phyloP scores from a whole-genome alignment of 53 echinoderm and acorn worm species.

The Stichopus horrens region DNA sequence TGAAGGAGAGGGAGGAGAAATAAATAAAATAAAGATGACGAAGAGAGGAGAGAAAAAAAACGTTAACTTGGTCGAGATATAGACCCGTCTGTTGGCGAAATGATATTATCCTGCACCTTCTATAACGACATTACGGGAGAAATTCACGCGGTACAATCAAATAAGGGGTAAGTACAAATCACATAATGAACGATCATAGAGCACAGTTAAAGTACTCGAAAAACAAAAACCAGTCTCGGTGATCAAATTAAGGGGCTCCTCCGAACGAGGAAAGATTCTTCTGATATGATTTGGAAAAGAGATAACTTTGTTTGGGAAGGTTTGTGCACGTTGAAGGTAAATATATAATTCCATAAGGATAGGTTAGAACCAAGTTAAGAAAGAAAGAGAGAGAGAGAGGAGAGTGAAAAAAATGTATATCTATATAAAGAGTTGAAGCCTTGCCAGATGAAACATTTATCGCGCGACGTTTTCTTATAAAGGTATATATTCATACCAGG shows the following conservation, averaged over 20 bases:
- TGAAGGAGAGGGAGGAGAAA: slow-evolving; percentile 18
- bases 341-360: slow-evolving; percentile 52
- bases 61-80: slow-evolving; percentile 37
- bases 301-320: slow-evolving; percentile 49
- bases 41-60: not conserved
- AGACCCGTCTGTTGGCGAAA: slow-evolving; percentile 40
- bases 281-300: slow-evolving; percentile 79
- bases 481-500: too few species aligned
- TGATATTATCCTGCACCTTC: slow-evolving; percentile 57
- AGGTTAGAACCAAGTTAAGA: slow-evolving; percentile 39
- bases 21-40: not conserved
- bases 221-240: slow-evolving; percentile 88
- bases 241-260: slow-evolving; percentile 84
- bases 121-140: slow-evolving; percentile 72
- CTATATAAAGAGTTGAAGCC: slow-evolving; percentile 35
- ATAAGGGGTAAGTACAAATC: slow-evolving; percentile 76
- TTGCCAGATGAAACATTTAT: slow-evolving; percentile 9
- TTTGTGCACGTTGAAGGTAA: slow-evolving; percentile 44
- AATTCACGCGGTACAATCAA: slow-evolving; percentile 70
- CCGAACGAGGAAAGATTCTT: slow-evolving; percentile 54
- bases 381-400: not conserved
- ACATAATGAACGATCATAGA: slow-evolving; percentile 98
- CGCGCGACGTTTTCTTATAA: not conserved
- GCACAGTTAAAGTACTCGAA: slow-evolving; percentile 86
- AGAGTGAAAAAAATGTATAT: slow-evolving; percentile 7